These are phyloP conservation scores for Tolmerus cingulatus DNA, from an alignment of 2,888 invertebrate species.

Conservation along the genomic window DNA sequence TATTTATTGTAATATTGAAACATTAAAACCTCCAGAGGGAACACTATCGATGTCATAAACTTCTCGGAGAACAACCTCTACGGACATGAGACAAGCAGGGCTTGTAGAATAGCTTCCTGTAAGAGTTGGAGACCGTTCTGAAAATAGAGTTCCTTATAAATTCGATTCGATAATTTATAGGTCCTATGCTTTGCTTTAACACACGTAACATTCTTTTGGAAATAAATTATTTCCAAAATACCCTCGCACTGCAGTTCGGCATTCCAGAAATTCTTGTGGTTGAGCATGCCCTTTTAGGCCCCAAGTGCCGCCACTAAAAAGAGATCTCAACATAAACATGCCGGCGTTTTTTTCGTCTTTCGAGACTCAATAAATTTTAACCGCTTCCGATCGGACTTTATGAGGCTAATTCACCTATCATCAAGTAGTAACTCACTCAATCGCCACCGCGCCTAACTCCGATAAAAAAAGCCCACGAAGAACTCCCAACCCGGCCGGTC, in stretches of 20 bases:
- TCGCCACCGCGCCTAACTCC: neutral
- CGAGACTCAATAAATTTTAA: constrained; percentile 11
- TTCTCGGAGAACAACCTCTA: neutral
- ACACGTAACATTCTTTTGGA: neutral
- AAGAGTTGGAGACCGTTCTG: neutral
- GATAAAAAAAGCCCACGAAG: neutral
- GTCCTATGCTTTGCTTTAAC: neutral
- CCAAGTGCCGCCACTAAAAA: neutral
- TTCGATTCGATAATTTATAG: neutral
- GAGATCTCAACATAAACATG: constrained; percentile 13
- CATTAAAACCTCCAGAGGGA: neutral
- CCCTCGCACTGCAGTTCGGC: neutral
- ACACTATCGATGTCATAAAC: neutral
- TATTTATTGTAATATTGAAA: neutral
- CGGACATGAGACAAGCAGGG: neutral
- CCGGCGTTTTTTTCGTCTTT: neutral
- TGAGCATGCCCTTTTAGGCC: neutral
- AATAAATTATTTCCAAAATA: neutral
- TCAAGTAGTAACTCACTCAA: constrained; percentile 20
- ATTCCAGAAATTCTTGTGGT: neutral
- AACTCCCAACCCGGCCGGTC: neutral
- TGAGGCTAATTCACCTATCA: constrained; percentile 32
- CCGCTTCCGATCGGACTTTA: constrained; percentile 27
- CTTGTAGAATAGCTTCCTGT: neutral
- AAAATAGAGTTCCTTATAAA: neutral